Evolutionary conservation across 2,113 vertebrate genomes (phyloP).

Genomic region (Chaenogobius annularis): DNA sequence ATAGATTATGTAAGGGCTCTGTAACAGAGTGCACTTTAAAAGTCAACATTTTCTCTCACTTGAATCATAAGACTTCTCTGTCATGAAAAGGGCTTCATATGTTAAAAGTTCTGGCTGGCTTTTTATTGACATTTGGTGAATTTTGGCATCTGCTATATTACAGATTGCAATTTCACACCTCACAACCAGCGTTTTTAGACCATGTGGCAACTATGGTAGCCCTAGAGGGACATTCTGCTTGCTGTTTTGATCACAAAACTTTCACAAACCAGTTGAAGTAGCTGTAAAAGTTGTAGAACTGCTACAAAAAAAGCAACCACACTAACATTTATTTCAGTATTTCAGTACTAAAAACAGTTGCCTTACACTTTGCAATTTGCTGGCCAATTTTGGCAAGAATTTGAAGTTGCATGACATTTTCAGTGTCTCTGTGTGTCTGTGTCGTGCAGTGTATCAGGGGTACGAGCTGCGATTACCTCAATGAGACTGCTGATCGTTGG

Average conservation of each 20-base stretch:
- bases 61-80: not conserved
- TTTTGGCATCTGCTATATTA: not conserved
- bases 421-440: too few relatives aligned
- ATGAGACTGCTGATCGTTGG: too few relatives aligned
- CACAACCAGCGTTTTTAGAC: not conserved
- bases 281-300: too few relatives aligned
- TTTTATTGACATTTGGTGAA: not conserved
- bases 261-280: too few relatives aligned
- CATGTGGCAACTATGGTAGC: constrained; percentile 4
- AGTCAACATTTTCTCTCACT: not conserved
- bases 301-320: too few relatives aligned
- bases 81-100: not conserved
- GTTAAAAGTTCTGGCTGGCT: not conserved
- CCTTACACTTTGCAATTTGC: too few relatives aligned
- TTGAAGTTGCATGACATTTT: too few relatives aligned
- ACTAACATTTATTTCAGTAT: too few relatives aligned
- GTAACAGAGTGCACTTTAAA: not conserved
- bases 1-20: constrained; percentile 33
- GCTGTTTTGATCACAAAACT: not conserved
- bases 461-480: too few relatives aligned
- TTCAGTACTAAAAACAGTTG: too few relatives aligned
- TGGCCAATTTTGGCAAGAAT: too few relatives aligned
- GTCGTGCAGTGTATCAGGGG: too few relatives aligned
- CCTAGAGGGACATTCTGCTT: constrained; percentile 4
- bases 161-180: constrained; percentile 7